Percentiles rank a stretch among this genome's conserved stretches.
phyloP scores from a whole-genome alignment of 2,888 invertebrate genomes.

The Drosophila putrida region DNA sequence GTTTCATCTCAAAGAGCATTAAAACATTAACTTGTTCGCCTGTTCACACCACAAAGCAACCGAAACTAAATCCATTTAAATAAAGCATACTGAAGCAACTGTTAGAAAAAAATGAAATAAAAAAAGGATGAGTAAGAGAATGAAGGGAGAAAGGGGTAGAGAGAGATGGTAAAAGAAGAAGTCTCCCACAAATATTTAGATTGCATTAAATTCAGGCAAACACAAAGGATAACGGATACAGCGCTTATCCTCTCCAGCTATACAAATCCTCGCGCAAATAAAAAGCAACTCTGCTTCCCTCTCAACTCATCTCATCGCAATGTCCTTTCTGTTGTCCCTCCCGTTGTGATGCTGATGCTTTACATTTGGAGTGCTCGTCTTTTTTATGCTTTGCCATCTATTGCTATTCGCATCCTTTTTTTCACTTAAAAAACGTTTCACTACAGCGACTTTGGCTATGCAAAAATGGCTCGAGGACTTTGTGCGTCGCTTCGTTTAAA shows the following conservation, averaged over 20 bases:
- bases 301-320: constrained; percentile 2
- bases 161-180: constrained; percentile 13
- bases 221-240: constrained; percentile 80
- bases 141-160: constrained; percentile 2
- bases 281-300: constrained; percentile 39
- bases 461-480: constrained; percentile 75
- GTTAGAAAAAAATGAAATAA: constrained; percentile 25
- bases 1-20: constrained; percentile 35
- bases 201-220: constrained; percentile 81
- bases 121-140: constrained; percentile 14
- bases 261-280: constrained; percentile 79
- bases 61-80: constrained; percentile 59
- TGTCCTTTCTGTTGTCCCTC: not conserved
- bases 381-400: constrained; percentile 44
- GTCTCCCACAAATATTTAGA: constrained; percentile 76
- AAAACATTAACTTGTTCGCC: constrained; percentile 43
- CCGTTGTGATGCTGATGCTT: constrained; percentile 29
- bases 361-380: constrained; percentile 48
- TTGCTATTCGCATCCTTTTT: constrained; percentile 68
- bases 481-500: constrained; percentile 76
- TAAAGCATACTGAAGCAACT: constrained; percentile 43
- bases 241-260: constrained; percentile 78
- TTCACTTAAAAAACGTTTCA: constrained; percentile 77
- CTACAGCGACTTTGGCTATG: constrained; percentile 64
- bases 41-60: constrained; percentile 43